Conservation (phyloP, 2,113 vertebrate genomes). For the Malurus melanocephalus region DNA sequence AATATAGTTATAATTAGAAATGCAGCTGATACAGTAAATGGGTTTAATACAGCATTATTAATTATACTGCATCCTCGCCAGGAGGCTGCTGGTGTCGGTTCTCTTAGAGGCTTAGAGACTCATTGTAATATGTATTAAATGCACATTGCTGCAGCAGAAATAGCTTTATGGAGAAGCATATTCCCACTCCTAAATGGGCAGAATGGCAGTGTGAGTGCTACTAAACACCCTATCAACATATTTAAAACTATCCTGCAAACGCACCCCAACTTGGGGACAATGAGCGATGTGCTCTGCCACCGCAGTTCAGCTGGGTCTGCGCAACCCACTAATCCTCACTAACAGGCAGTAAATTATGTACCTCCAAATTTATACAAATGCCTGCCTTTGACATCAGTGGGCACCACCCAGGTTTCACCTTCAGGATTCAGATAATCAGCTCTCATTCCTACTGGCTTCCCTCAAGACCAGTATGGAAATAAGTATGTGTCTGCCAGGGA, state of each 20-base stretch:
- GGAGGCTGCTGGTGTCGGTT: slow-evolving; percentile 16
- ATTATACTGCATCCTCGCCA: slow-evolving; percentile 35
- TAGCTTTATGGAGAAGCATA: slow-evolving; percentile 12
- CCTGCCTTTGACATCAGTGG: slow-evolving; percentile 73
- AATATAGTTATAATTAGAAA: slow-evolving; percentile 65
- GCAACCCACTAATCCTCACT: slow-evolving; percentile 56
- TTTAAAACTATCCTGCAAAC: not conserved
- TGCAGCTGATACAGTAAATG: slow-evolving; percentile 44
- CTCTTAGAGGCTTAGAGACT: slow-evolving; percentile 29
- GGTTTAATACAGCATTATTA: slow-evolving; percentile 67
- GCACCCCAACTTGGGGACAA: slow-evolving; percentile 32
- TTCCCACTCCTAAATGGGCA: not conserved
- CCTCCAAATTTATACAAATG: slow-evolving; percentile 66
- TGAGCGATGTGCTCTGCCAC: not conserved
- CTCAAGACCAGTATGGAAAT: slow-evolving; percentile 82
- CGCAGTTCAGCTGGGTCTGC: not conserved
- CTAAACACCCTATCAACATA: not conserved
- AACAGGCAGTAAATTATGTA: slow-evolving; percentile 75
- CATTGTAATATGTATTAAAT: slow-evolving; percentile 43
- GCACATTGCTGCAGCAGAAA: slow-evolving; percentile 42
- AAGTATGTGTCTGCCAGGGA: slow-evolving; percentile 81
- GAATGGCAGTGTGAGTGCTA: not conserved
- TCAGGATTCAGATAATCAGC: slow-evolving; percentile 79
- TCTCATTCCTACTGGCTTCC: slow-evolving; percentile 73
- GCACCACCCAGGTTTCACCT: slow-evolving; percentile 79